Evolutionary conservation across 2,113 vertebrate genomes (phyloP).

Genomic region (Bostrychus sinensis): DNA sequence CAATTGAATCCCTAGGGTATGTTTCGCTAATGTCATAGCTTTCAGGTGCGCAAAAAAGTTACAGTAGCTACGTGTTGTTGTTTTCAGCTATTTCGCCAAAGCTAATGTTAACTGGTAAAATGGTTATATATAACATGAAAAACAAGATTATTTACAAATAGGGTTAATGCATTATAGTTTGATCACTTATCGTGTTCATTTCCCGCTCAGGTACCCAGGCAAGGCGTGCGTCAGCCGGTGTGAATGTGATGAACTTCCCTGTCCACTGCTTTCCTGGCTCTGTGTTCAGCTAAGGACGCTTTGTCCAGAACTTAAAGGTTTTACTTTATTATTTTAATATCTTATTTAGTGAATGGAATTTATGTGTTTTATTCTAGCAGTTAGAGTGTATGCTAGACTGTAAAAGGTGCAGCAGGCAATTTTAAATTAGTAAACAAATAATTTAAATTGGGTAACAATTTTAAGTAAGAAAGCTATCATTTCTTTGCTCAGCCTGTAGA

Average conservation of each 20-base stretch:
- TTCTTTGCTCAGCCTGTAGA: too few relatives aligned
- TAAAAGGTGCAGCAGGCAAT: too few relatives aligned
- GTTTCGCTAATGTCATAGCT: not conserved
- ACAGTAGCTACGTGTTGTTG: not conserved
- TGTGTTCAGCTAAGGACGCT: conserved; percentile 46
- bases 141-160: too few relatives aligned
- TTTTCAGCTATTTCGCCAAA: not conserved
- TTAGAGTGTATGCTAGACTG: too few relatives aligned
- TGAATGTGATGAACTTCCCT: conserved; percentile 78
- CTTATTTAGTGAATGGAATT: too few relatives aligned
- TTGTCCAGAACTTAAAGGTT: conserved; percentile 62
- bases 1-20: conserved; percentile 73
- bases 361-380: too few relatives aligned
- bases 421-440: too few relatives aligned
- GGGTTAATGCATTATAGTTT: not conserved
- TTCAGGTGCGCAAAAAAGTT: not conserved
- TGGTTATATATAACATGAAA: too few relatives aligned
- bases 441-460: too few relatives aligned
- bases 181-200: conserved; percentile 13
- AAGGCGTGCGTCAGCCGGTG: conserved; percentile 61
- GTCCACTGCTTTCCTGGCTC: conserved; percentile 78
- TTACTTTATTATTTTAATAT: too few relatives aligned
- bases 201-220: conserved; percentile 64
- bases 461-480: too few relatives aligned
- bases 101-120: not conserved